These are phyloP conservation scores for Apogon talboti DNA, from an alignment of 2,797 vertebrate genomes.

Conservation along the genomic window DNA sequence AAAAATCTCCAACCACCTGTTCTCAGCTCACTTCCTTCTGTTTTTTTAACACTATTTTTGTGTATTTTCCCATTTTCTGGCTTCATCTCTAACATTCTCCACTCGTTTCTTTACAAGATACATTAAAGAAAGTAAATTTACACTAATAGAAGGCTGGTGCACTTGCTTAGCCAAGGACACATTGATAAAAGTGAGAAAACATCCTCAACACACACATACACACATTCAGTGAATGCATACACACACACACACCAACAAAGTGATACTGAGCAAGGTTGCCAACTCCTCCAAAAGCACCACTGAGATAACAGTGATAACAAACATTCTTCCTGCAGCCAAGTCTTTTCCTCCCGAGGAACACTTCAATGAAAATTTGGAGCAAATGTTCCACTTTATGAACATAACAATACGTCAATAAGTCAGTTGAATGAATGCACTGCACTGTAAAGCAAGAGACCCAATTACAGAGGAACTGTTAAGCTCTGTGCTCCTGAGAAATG, in stretches of 20 bases:
- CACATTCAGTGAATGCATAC: slow-evolving; percentile 28
- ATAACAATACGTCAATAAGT: slow-evolving; percentile 78
- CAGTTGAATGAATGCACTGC: slow-evolving; percentile 62
- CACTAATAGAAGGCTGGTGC: slow-evolving; percentile 64
- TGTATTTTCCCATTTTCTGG: slow-evolving; percentile 11
- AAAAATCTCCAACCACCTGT: slow-evolving; percentile 13
- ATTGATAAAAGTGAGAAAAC: slow-evolving; percentile 76
- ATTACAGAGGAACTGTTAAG: slow-evolving; percentile 73
- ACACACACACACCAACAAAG: slow-evolving; percentile 61
- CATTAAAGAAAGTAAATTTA: slow-evolving; percentile 72
- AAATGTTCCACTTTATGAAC: slow-evolving; percentile 77
- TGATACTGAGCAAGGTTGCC: slow-evolving; percentile 76
- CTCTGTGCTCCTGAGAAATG: slow-evolving; percentile 65
- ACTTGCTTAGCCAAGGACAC: slow-evolving; percentile 77
- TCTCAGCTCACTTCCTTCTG: slow-evolving; percentile 8
- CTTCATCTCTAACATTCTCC: slow-evolving; percentile 31
- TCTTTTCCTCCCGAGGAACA: slow-evolving; percentile 75
- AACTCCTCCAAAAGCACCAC: slow-evolving; percentile 79
- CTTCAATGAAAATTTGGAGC: slow-evolving; percentile 78
- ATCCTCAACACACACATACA: slow-evolving; percentile 65
- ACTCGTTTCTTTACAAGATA: slow-evolving; percentile 47
- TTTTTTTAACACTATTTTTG: neutral
- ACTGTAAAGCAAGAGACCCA: slow-evolving; percentile 72
- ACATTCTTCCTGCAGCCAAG: slow-evolving; percentile 79
- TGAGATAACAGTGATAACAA: slow-evolving; percentile 82